A percentile compares a stretch with the other conserved stretches of the same genome.
phyloP scores from a whole-genome alignment of 2,888 invertebrate species.

The Scelioninae gen. 1 region DNA sequence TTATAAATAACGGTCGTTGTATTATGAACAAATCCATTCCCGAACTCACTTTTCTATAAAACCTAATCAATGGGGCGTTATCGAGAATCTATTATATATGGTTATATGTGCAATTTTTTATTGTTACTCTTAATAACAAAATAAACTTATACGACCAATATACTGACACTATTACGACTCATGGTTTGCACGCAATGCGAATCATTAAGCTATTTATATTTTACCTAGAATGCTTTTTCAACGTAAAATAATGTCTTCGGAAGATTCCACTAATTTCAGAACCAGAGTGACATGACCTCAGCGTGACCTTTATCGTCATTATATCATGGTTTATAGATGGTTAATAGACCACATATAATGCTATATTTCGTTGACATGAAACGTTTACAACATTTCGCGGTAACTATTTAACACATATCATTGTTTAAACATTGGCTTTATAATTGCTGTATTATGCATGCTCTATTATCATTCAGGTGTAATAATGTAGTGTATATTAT shows the following conservation, averaged over 20 bases:
- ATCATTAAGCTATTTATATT: constrained; percentile 50
- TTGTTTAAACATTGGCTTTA: constrained; percentile 30
- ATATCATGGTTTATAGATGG: constrained; percentile 28
- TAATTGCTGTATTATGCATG: constrained; percentile 21
- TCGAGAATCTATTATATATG: constrained; percentile 29
- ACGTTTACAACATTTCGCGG: constrained; percentile 13
- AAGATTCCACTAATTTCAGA: constrained; percentile 18
- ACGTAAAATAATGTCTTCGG: constrained; percentile 16
- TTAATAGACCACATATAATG: constrained; percentile 34
- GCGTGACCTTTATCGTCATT: constrained; percentile 29
- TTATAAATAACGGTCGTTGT: no score
- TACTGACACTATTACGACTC: constrained; percentile 23
- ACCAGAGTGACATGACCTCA: constrained; percentile 33
- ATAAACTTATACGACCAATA: constrained; percentile 7
- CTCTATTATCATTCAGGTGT: constrained; percentile 10
- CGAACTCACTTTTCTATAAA: constrained; percentile 22
- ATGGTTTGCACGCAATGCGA: constrained; percentile 40
- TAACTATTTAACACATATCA: constrained; percentile 9
- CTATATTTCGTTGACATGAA: constrained; percentile 11
- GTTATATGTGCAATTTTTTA: constrained; percentile 34
- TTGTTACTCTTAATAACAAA: constrained; percentile 31
- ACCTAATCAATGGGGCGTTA: constrained; percentile 20
- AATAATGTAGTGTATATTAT: background rate
- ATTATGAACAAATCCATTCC: no score
- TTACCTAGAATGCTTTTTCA: constrained; percentile 20